Evolutionary conservation across 2,888 invertebrate genomes (phyloP).

Genomic region (Drosophila parthenogenetica): DNA sequence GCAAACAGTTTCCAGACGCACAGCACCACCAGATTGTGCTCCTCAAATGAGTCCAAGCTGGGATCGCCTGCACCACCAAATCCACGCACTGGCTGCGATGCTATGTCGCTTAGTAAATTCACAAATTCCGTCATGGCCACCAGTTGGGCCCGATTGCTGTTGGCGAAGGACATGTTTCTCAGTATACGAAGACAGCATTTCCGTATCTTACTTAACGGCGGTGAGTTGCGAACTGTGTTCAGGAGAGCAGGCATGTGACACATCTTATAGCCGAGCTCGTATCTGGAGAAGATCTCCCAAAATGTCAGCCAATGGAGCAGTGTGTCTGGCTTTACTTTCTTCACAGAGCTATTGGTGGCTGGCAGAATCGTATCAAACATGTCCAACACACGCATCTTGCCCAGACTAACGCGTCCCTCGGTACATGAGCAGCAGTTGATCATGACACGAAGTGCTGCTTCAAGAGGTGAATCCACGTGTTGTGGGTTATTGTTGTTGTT

Average conservation of each 20-base stretch:
- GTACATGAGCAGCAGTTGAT: constrained; percentile 83
- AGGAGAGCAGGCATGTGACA: constrained; percentile 78
- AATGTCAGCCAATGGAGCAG: constrained; percentile 80
- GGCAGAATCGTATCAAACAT: constrained; percentile 82
- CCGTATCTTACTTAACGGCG: constrained; percentile 54
- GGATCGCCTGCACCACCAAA: not conserved
- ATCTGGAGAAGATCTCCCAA: constrained; percentile 83
- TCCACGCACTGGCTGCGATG: constrained; percentile 46
- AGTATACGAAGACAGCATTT: constrained; percentile 77
- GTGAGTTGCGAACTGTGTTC: constrained; percentile 63
- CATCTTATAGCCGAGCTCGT: constrained; percentile 76
- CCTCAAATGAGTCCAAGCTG: constrained; percentile 62
- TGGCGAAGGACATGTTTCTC: constrained; percentile 84
- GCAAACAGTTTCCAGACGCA: constrained; percentile 82
- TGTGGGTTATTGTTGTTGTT: not conserved
- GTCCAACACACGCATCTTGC: constrained; percentile 80
- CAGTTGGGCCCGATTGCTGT: constrained; percentile 75
- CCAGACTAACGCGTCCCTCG: constrained; percentile 82
- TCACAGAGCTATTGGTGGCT: constrained; percentile 45
- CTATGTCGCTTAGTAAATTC: constrained; percentile 66
- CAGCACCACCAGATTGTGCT: constrained; percentile 75
- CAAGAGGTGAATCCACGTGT: constrained; percentile 44
- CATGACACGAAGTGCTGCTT: constrained; percentile 75
- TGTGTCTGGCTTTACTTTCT: constrained; percentile 73
- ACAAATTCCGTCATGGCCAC: constrained; percentile 72